Evolutionary conservation across 1,140 invertebrate species (phyloP), one percentile per base, ranked within the genome.

Genomic region (Formica selysi): DNA sequence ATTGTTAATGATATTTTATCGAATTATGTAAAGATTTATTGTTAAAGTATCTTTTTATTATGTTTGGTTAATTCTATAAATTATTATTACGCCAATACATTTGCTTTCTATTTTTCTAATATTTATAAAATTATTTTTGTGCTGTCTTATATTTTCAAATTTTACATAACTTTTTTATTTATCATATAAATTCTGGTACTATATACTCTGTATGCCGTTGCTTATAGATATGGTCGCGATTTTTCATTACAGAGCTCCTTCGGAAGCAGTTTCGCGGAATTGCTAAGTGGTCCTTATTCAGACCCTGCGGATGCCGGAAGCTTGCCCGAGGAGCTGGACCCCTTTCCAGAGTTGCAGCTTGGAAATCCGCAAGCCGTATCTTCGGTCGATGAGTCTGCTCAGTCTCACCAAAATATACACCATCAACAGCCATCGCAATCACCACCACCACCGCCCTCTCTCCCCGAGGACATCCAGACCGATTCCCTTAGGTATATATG

Each of bases 191-290:
- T 79, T 26, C 6, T 51, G 4, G 29, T 65, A 51, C 1, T 19
- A 41, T 26, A 38, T 48, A 16, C 11, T 48, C 7, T 38, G 13
- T 26, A 54, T 16, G 13, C 32, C 41, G 2, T 44, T 11, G 2
- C 5, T 59, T 61, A 32, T 38, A 61, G 32, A 73, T 22, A 2
- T 38, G 26, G 6, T 10, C 26, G 10, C 2, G 6, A 80, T 38
- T 44, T 54, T 54, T 92, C 81, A 54, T 94, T 93, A 32, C 96
- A 96, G 96, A 96, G 96, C 91, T 95, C 96, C 65, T 96, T 96
- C 91, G 96, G 96, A 93, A 96, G 96, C 93, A 96, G 96, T 92
- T 96, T 97, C 90, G 96, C 96, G 86, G 96, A 97, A 89, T 94
- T 97, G 91, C 95, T 97, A 78, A 96, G 95, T 86, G 96, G 96